Evolutionary conservation across 2,797 vertebrate genomes (phyloP).

Genomic region (Microcaecilia unicolor): DNA sequence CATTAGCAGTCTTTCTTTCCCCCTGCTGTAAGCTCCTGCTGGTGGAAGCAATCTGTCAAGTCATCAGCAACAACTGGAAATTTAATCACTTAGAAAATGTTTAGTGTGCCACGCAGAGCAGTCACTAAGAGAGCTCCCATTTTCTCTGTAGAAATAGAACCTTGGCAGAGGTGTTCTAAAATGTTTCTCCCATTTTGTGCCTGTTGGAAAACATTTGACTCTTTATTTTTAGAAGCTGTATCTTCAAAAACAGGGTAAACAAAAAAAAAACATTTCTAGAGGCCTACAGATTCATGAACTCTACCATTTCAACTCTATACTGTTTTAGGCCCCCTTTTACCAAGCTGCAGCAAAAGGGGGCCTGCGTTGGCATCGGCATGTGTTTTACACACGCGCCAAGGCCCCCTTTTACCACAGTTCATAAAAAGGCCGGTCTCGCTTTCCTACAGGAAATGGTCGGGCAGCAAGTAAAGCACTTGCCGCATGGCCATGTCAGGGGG

Average conservation of each 20-base stretch:
- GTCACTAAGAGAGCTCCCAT: background rate
- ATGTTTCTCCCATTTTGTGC: background rate
- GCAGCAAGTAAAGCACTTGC: no score
- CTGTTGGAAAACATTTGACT: background rate
- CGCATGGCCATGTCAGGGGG: no score
- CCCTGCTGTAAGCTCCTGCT: slow-evolving; percentile 3
- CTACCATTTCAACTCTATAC: background rate
- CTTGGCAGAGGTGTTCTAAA: background rate
- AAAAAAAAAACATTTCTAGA: no score
- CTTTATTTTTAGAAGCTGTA: background rate
- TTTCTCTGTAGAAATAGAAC: background rate
- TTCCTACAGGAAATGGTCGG: no score
- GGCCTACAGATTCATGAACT: background rate
- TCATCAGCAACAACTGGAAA: slow-evolving; percentile 1
- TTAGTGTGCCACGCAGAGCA: background rate
- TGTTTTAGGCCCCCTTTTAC: no score
- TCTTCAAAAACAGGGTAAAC: background rate
- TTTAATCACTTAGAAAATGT: slow-evolving; percentile 4
- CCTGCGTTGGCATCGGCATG: no score
- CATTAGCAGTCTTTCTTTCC: slow-evolving; percentile 16
- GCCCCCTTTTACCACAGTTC: no score
- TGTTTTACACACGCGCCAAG: no score
- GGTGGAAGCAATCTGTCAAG: slow-evolving; percentile 5
- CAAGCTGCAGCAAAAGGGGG: no score
- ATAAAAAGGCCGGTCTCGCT: no score